phyloP scores from a whole-genome alignment of 2,797 vertebrate genomes.

The Anguilla anguilla region DNA sequence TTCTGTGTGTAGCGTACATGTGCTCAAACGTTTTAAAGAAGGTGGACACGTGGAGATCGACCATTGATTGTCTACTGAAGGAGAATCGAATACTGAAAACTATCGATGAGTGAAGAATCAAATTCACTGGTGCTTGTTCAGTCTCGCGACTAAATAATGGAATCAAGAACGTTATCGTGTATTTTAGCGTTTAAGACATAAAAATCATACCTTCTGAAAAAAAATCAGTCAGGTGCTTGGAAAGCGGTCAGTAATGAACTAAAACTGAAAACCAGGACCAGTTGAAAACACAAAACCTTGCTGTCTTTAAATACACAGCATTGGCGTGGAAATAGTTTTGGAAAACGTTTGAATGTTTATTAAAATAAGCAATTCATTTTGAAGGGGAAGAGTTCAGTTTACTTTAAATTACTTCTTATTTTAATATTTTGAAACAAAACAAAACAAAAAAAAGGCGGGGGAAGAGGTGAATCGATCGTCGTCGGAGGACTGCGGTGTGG shows the following conservation, averaged over 20 bases:
- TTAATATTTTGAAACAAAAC: too few species aligned
- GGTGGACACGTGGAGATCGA: background rate
- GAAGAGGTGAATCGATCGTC: constrained; percentile 31
- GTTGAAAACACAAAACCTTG: background rate
- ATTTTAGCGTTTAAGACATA: too few species aligned
- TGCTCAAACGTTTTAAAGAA: background rate
- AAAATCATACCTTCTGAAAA: background rate
- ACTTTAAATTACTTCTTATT: background rate
- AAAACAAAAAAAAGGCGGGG: background rate
- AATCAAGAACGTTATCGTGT: too few species aligned
- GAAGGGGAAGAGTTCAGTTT: too few species aligned
- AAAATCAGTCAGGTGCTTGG: background rate
- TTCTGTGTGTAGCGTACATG: background rate
- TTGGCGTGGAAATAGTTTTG: background rate
- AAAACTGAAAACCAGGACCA: background rate
- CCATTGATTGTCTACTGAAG: background rate
- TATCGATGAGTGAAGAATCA: background rate
- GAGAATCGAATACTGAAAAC: background rate
- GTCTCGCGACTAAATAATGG: background rate
- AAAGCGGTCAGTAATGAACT: background rate
- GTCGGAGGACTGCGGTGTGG: constrained; percentile 15
- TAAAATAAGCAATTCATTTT: too few species aligned
- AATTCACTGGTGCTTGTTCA: background rate
- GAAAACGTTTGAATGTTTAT: background rate
- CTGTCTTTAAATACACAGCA: background rate